These are phyloP conservation scores for Eremobia ochroleuca DNA, from an alignment of 2,888 invertebrate genomes.

Conservation along the genomic window DNA sequence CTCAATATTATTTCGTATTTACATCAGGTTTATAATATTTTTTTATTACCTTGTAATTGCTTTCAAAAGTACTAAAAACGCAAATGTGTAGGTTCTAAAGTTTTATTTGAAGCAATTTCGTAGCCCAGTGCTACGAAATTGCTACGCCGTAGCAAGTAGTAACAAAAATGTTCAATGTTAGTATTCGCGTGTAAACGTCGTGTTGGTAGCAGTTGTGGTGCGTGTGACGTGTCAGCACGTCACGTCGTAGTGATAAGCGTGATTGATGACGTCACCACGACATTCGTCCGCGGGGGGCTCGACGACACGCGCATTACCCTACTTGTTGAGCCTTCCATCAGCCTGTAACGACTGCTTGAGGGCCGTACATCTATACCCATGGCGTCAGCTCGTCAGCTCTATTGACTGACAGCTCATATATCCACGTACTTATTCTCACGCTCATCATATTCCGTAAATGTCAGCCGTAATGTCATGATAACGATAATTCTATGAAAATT, in stretches of 20 bases:
- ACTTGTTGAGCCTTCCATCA: conserved; percentile 71
- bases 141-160: conserved; percentile 48
- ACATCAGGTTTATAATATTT: not conserved
- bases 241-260: conserved; percentile 82
- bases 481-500: conserved; percentile 27
- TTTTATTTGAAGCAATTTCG: conserved; percentile 46
- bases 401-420: conserved; percentile 68
- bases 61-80: conserved; percentile 16
- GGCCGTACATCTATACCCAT: conserved; percentile 60
- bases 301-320: conserved; percentile 74
- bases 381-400: conserved; percentile 66
- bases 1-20: not conserved
- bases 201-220: conserved; percentile 61
- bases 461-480: conserved; percentile 43
- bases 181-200: conserved; percentile 51
- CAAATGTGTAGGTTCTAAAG: not conserved
- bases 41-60: conserved; percentile 3
- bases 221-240: conserved; percentile 70
- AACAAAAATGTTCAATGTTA: conserved; percentile 28
- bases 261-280: conserved; percentile 86
- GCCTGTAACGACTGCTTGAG: conserved; percentile 61
- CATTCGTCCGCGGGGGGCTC: conserved; percentile 61
- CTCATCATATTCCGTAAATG: conserved; percentile 49
- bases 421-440: conserved; percentile 48
- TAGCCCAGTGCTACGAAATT: conserved; percentile 31